Evolutionary conservation across 2,797 vertebrate genomes (phyloP), one percentile per base, ranked within the genome.

Genomic region (Potorous gilbertii): DNA sequence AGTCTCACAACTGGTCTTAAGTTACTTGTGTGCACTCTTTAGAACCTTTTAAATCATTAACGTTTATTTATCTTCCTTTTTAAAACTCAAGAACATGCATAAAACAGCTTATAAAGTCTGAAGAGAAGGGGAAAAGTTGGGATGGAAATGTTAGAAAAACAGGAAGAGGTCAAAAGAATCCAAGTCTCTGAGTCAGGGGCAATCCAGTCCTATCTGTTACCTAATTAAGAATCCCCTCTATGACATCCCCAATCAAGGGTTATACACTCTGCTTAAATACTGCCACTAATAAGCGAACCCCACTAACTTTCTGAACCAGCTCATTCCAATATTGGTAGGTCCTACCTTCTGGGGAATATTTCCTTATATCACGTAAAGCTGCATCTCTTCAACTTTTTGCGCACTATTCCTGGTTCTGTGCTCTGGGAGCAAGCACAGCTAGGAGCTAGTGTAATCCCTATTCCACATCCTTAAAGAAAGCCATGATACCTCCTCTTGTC

Each of bases 131-230:
- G 54, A 94, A 93, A 21, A 59, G 66, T 29, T 91, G 92, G 89
- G 46, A 93, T 46, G 55, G 56, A 90, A 95, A 94, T 87, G 55
- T 93, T 96, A 92, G 40, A 94, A 94, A 96, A 93, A 46, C 50
- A 57, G n/a, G 31, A 54, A 57, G 29, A 34, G 50, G 24, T 27
- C 40, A 28, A 16, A 62, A 97, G 55, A 93, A 57, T 55, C 52
- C 55, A 93, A 91, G 92, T 66, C n/a, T 93, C 90, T 81, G 93
- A 91, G 34, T 95, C 55, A 91, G 40, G 11, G 74, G 74, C 21
- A 81, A 81, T 81, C 18, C 74, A 46, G 21, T 81, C 40, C 21
- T 81, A 46, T 40, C 74, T 46, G 40, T 81, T 81, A 14, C 62
- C 62, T n/a, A n/a, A 66, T 11, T 13, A 66, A n/a, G 40, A 81